These are phyloP conservation scores for Megalurothrips usitatus DNA, from an alignment of 2,888 invertebrate genomes.

Conservation along the genomic window DNA sequence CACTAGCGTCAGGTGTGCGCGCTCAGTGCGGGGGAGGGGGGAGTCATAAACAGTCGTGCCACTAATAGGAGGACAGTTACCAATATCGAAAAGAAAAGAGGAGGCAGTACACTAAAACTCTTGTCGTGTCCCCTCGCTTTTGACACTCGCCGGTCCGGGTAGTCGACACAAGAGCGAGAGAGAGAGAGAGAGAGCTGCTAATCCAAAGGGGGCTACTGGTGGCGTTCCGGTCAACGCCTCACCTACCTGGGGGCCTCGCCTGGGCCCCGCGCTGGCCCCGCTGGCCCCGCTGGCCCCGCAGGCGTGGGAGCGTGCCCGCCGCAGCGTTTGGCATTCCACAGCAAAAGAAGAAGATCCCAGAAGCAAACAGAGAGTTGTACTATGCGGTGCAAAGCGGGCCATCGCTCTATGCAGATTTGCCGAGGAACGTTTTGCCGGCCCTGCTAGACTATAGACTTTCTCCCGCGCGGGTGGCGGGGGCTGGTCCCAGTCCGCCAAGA, in stretches of 20 bases:
- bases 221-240: not conserved
- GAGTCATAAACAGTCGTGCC: not conserved
- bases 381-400: no score
- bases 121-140: not conserved
- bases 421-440: no score
- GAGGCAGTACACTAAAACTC: constrained; percentile 1
- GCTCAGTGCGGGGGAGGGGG: not conserved
- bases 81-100: not conserved
- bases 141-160: not conserved
- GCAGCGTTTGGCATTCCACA: no score
- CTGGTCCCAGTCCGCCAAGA: no score
- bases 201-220: not conserved
- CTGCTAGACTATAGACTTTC: no score
- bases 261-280: not conserved
- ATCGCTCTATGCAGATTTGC: no score
- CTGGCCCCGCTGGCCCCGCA: no score
- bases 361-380: no score
- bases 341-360: no score
- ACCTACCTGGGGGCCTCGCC: not conserved
- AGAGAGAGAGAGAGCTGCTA: not conserved
- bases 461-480: no score
- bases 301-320: no score
- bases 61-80: not conserved
- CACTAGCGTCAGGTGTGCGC: no score
- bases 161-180: not conserved